Percentiles rank a stretch among this genome's conserved stretches.
Evolutionary conservation across 2,888 invertebrate species (phyloP).

Genomic region (Koerneria pararmatus): DNA sequence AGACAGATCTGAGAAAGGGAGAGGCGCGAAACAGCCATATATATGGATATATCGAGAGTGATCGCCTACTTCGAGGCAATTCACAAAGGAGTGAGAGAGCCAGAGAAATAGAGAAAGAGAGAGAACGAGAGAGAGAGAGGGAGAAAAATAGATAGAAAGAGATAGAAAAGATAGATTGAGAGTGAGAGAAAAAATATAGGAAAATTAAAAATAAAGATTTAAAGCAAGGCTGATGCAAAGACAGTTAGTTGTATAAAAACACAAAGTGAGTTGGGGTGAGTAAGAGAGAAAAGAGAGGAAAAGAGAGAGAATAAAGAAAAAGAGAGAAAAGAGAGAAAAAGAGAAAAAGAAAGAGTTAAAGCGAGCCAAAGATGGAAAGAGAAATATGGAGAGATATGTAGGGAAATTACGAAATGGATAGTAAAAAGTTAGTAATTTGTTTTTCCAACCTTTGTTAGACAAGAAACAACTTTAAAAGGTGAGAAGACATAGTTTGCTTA

Average conservation of each 20-base stretch:
- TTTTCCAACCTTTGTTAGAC: no score
- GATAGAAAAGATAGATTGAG: background rate
- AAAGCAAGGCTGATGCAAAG: background rate
- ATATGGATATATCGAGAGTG: background rate
- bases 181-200: background rate
- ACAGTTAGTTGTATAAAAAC: background rate
- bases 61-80: background rate
- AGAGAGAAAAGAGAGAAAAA: slow-evolving; percentile 3
- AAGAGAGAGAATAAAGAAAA: slow-evolving; percentile 10
- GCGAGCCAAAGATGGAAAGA: background rate
- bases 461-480: no score
- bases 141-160: background rate
- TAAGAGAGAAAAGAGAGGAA: background rate
- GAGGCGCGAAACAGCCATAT: background rate
- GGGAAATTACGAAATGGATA: no score
- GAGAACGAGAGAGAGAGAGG: background rate
- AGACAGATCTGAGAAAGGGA: background rate
- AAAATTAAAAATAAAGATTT: background rate
- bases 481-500: no score
- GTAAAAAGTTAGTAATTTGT: no score
- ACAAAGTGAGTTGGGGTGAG: background rate
- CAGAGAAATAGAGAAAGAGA: slow-evolving; percentile 8
- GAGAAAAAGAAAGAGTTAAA: background rate
- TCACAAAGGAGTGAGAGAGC: background rate
- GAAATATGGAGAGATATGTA: no score